Evolutionary conservation across 1,140 invertebrate species (phyloP).

Genomic region (Holcopasites calliopsidis): DNA sequence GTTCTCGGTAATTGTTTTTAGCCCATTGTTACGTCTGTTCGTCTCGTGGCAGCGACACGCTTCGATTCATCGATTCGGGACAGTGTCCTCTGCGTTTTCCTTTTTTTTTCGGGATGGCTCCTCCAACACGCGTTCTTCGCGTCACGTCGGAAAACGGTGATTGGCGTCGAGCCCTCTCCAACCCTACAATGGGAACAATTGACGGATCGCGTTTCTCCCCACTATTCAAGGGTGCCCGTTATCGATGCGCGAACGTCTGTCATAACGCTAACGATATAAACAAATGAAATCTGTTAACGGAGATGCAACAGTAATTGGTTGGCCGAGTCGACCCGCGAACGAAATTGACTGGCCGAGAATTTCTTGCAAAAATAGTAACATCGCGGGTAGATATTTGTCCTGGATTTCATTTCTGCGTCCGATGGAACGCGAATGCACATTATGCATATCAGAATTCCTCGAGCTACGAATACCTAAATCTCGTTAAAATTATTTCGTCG

Average conservation of each 20-base stretch:
- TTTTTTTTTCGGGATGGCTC: too few species aligned
- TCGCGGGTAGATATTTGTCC: too few species aligned
- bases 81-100: not conserved
- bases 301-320: not conserved
- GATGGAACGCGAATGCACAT: too few species aligned
- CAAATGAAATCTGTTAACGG: constrained; percentile 17
- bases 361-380: too few species aligned
- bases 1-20: constrained; percentile 36
- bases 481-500: too few species aligned
- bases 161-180: constrained; percentile 10
- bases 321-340: too few species aligned
- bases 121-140: not conserved
- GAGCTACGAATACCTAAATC: too few species aligned
- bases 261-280: not conserved
- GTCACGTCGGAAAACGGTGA: constrained; percentile 13
- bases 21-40: not conserved
- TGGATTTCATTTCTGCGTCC: too few species aligned
- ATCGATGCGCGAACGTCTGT: not conserved
- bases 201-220: constrained; percentile 8
- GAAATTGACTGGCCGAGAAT: not conserved
- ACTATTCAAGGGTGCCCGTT: constrained; percentile 15
- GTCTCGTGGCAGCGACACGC: constrained; percentile 6
- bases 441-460: too few species aligned
- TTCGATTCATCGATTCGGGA: constrained; percentile 2
- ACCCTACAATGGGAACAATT: constrained; percentile 13